Base-by-base conservation (phyloP, 2,113 vertebrate genomes). In the Istiophorus platypterus region DNA sequence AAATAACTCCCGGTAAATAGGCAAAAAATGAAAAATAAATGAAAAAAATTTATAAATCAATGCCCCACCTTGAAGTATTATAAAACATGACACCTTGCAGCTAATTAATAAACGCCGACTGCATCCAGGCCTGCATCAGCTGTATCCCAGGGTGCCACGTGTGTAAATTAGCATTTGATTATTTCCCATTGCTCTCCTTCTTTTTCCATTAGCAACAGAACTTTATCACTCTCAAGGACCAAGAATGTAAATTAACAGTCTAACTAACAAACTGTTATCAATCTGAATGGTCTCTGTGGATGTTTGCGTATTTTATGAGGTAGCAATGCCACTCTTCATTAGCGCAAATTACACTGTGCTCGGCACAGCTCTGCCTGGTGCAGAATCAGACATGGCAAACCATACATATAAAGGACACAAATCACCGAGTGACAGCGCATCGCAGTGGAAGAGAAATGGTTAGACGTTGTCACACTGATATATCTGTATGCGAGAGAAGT, bases 161-260 rank as follows among this genome's bases (percentile, higher is more conserved):
- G 67, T 86, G 73, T 73, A 86, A 85, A 89, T 88, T 68, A 72
- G 56, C 64, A 85, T 81, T 72, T 81, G 65, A 89, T 83, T 81
- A 77, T 85, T 85, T 88, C 83, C 74, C 61, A 77, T 78, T 84
- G 76, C 81, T 79, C 77, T 63, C 72, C 45, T 54, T 82, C 66
- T 52, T 57, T 58, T 61, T 82, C 58, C 64, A 78, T 79, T 78
- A 88, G 72, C 76, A 73, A 47, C 64, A 78, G 57, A 54, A 72
- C 70, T 49, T 74, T 39, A 67, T 78, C 20, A 15, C 65, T 81
- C 49, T 86, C 56, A 72, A 81, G 52, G 70, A 75, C 64, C 39
- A 3, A 47, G 27, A 64, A 85, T 81, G 87, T 51, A 88, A 89
- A 86, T 89, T 56, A 91, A 76, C 73, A 75, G 37, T 70, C 54